Evolutionary conservation across 2,797 vertebrate species (phyloP).

Genomic region (Pseudochirops corinnae): DNA sequence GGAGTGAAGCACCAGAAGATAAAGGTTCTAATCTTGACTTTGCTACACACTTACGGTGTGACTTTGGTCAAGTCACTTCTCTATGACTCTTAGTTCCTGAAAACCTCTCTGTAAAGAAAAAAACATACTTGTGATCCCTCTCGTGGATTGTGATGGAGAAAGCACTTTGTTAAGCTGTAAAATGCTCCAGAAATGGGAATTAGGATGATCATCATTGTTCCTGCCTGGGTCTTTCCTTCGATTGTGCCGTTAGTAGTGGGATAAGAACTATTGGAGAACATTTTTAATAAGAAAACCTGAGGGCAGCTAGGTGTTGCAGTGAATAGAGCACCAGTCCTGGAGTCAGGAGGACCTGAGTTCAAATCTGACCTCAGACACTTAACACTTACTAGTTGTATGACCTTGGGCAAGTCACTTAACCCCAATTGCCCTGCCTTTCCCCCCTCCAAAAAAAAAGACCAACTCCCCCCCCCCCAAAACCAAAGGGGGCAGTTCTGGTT

Average conservation of each 20-base stretch:
- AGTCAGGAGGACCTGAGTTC: no score
- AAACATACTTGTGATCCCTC: background rate
- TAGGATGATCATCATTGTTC: background rate
- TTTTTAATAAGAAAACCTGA: background rate
- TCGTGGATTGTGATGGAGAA: background rate
- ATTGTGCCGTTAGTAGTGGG: background rate
- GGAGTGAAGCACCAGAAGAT: no score
- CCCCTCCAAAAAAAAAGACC: no score
- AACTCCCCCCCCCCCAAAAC: no score
- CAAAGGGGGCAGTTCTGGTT: background rate
- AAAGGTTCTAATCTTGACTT: background rate
- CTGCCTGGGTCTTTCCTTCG: background rate
- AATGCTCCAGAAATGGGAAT: background rate
- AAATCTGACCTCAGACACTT: no score
- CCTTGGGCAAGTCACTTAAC: no score
- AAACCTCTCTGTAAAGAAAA: background rate
- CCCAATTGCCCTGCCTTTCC: no score
- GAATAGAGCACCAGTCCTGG: no score
- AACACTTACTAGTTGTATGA: no score
- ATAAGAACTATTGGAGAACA: background rate
- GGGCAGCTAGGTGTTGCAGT: no score
- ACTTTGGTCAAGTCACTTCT: background rate
- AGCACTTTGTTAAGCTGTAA: background rate
- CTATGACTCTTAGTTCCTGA: background rate
- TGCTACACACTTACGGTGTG: no score